A percentile compares a stretch with the other conserved stretches of the same genome.
These are phyloP conservation scores for Pitta sordida DNA, from an alignment of 2,113 vertebrate genomes.

Conservation along the genomic window DNA sequence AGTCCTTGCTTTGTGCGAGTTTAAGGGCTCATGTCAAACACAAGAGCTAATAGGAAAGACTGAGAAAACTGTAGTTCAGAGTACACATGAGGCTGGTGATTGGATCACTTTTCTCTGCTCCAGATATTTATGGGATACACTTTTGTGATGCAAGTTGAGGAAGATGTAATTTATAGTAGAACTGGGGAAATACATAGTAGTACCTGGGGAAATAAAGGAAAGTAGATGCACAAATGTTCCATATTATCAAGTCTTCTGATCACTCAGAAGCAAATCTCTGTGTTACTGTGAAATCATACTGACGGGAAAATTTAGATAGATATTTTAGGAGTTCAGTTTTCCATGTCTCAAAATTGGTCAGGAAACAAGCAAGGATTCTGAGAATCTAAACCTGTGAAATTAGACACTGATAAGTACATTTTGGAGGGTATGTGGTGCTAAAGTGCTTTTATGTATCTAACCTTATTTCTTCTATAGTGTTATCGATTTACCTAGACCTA, in stretches of 20 bases:
- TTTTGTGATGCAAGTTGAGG: background rate
- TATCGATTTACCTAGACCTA: constrained; percentile 24
- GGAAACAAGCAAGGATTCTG: background rate
- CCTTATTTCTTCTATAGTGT: constrained; percentile 20
- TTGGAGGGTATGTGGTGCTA: background rate
- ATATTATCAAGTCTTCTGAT: background rate
- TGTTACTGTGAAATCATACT: background rate
- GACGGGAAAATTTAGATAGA: background rate
- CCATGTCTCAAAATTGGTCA: background rate
- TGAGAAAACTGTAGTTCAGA: background rate
- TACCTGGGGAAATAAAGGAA: background rate
- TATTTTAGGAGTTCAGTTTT: background rate
- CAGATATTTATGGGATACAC: background rate
- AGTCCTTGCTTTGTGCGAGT: background rate
- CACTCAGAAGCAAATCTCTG: background rate
- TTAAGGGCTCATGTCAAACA: background rate
- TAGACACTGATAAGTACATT: background rate
- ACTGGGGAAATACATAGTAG: background rate
- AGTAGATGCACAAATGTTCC: background rate
- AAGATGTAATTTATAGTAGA: background rate
- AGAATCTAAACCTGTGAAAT: background rate
- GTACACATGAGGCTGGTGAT: background rate
- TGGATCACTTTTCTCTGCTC: background rate
- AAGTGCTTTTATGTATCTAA: constrained; percentile 27
- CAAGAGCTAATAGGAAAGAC: background rate